These are phyloP conservation scores for Hydropsyche tenuis DNA, from an alignment of 1,140 invertebrate species.

Conservation along the genomic window DNA sequence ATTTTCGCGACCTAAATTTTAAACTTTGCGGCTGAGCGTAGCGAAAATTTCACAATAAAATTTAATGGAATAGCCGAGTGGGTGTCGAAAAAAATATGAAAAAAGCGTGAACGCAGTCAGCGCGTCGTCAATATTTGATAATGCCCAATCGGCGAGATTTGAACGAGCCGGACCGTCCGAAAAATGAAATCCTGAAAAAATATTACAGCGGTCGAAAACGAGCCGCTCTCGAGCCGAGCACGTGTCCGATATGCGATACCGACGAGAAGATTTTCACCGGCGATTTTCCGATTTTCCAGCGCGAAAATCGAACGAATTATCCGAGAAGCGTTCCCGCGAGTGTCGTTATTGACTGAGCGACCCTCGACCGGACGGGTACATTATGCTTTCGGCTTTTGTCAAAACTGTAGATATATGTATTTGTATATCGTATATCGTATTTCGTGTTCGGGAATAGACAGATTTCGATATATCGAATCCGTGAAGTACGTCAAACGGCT, in stretches of 20 bases:
- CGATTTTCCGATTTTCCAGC: background rate
- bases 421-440: too few species aligned
- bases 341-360: too few species aligned
- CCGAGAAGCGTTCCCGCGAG: too few species aligned
- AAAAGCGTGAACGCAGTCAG: background rate
- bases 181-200: slow-evolving; percentile 14
- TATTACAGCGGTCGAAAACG: background rate
- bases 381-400: too few species aligned
- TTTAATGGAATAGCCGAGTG: background rate
- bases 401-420: too few species aligned
- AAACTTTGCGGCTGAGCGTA: too few species aligned
- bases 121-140: slow-evolving; percentile 21
- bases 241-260: background rate
- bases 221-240: background rate
- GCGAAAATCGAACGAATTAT: too few species aligned
- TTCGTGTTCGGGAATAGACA: too few species aligned
- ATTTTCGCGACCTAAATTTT: too few species aligned
- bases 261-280: background rate
- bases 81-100: background rate
- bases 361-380: too few species aligned
- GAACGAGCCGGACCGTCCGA: background rate
- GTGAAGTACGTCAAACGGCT: too few species aligned
- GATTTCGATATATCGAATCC: too few species aligned
- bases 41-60: background rate
- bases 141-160: background rate